These are phyloP conservation scores for Tyrophagus putrescentiae DNA, from an alignment of 1,140 invertebrate genomes.

Conservation along the genomic window DNA sequence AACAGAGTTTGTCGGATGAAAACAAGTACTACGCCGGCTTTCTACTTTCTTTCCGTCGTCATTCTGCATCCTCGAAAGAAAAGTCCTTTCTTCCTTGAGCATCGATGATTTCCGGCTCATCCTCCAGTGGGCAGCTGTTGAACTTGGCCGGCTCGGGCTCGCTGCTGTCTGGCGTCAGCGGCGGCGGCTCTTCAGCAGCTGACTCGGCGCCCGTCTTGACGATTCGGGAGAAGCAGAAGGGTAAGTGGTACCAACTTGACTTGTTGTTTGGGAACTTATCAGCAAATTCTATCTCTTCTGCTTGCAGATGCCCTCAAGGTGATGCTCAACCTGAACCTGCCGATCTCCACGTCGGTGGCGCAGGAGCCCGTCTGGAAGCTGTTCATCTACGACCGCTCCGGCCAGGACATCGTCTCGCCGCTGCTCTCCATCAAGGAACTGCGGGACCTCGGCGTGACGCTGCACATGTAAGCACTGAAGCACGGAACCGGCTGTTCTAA, in stretches of 20 bases:
- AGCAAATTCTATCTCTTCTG: not conserved
- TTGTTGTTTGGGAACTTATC: not conserved
- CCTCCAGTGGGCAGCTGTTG: too few species aligned
- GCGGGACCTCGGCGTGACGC: conserved; percentile 83
- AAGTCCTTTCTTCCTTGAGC: too few species aligned
- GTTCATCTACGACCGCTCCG: conserved; percentile 82
- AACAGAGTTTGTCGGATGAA: too few species aligned
- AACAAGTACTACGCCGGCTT: too few species aligned
- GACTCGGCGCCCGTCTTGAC: not conserved
- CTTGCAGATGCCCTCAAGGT: conserved; percentile 18
- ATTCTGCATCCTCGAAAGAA: too few species aligned
- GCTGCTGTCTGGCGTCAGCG: too few species aligned
- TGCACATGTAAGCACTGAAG: conserved; percentile 81
- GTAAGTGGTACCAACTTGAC: not conserved
- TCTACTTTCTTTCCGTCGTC: too few species aligned
- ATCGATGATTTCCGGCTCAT: too few species aligned
- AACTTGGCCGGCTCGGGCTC: too few species aligned
- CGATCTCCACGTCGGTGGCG: conserved; percentile 9
- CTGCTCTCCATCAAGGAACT: conserved; percentile 89
- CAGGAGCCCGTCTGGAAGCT: conserved; percentile 38
- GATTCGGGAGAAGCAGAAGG: conserved; percentile 14
- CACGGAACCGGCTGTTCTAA: too few species aligned
- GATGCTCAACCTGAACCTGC: conserved; percentile 26
- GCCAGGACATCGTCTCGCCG: conserved; percentile 96
- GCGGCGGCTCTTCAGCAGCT: too few species aligned